Conservation (phyloP, 2,888 invertebrate species). For the Rhopalosiphum nymphaeae region DNA sequence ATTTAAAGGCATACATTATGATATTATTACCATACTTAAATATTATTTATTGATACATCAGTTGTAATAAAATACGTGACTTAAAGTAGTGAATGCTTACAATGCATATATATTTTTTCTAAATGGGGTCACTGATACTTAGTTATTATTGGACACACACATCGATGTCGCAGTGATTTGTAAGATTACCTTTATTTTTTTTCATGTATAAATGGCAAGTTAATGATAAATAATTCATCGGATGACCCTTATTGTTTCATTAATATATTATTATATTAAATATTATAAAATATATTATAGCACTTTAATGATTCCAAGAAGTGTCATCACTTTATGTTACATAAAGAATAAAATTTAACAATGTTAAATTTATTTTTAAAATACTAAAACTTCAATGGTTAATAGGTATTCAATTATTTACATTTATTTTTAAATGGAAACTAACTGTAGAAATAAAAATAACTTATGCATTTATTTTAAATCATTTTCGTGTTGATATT, state of each 20-base stretch:
- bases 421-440: neutral
- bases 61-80: neutral
- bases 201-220: neutral
- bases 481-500: constrained; percentile 60
- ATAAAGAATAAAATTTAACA: neutral
- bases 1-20: neutral
- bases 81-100: neutral
- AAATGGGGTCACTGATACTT: neutral
- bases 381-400: neutral
- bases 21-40: neutral
- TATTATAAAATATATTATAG: constrained; percentile 35
- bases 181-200: neutral
- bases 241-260: constrained; percentile 12
- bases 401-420: neutral
- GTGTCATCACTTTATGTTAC: neutral
- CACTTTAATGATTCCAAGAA: neutral
- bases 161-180: neutral
- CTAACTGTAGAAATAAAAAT: neutral
- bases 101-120: constrained; percentile 17
- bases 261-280: neutral
- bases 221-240: constrained; percentile 39
- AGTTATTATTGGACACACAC: neutral
- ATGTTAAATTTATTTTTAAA: neutral
- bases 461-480: neutral
- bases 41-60: neutral